Evolutionary conservation across 53 echinoderm and acorn worm species (phyloP).

Genomic region (Glandiceps talaboti): DNA sequence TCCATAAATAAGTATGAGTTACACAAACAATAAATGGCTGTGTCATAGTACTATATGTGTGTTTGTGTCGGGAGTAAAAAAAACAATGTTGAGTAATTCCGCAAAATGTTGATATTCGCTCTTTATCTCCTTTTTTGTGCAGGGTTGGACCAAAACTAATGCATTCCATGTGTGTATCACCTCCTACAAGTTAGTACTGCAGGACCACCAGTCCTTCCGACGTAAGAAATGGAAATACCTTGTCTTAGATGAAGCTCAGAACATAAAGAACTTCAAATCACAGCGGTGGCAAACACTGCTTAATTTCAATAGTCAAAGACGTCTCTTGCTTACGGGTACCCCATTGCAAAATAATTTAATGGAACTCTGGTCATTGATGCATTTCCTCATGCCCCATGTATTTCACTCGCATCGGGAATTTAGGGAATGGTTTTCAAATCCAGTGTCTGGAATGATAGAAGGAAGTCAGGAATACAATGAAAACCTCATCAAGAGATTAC

Average conservation of each 20-base stretch:
- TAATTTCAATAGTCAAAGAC: conserved; percentile 97
- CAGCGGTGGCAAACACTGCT: conserved; percentile 99
- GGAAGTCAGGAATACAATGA: conserved; percentile 98
- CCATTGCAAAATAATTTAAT: conserved; percentile 98
- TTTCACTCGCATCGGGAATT: conserved; percentile 98
- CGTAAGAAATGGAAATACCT: conserved; percentile 99
- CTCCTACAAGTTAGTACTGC: conserved; percentile 94
- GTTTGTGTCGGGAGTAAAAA: too few relatives aligned
- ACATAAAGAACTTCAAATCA: conserved; percentile 99
- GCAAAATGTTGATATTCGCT: background rate
- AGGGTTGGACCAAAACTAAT: conserved; percentile 99
- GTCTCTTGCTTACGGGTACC: conserved; percentile 90
- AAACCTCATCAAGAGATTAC: conserved; percentile 63
- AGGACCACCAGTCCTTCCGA: conserved; percentile 92
- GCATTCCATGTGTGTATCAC: conserved; percentile 96
- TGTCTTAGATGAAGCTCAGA: conserved; percentile 94
- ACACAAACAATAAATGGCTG: too few relatives aligned
- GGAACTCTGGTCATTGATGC: conserved; percentile 99
- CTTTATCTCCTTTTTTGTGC: background rate
- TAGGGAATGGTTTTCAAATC: conserved; percentile 98
- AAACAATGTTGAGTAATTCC: too few relatives aligned
- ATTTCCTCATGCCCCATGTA: conserved; percentile 99
- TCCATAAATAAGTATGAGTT: too few relatives aligned
- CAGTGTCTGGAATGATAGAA: conserved; percentile 95
- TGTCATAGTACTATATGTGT: too few relatives aligned